Conservation (phyloP, 2,888 invertebrate genomes). For the Patella depressa region DNA sequence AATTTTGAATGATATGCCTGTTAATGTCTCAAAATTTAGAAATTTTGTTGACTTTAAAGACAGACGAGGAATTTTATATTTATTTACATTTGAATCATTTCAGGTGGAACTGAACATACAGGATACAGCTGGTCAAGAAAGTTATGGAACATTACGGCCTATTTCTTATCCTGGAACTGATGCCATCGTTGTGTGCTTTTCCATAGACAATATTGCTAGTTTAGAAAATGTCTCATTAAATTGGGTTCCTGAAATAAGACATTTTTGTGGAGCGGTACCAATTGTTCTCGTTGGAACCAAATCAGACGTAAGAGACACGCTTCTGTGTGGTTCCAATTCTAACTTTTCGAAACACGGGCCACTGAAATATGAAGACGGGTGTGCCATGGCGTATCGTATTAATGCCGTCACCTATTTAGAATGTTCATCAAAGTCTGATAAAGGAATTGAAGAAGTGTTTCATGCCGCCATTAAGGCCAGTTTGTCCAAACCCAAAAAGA, state of each 20-base stretch:
- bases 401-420: conserved; percentile 98
- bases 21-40: too few relatives aligned
- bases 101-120: conserved; percentile 74
- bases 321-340: conserved; percentile 82
- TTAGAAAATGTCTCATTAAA: conserved; percentile 98
- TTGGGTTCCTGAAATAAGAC: conserved; percentile 91
- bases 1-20: too few relatives aligned
- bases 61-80: too few relatives aligned
- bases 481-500: conserved; percentile 82
- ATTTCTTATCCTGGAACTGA: conserved; percentile 96
- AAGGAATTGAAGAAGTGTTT: conserved; percentile 97
- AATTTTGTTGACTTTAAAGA: too few relatives aligned
- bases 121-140: conserved; percentile 97
- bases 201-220: conserved; percentile 97
- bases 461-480: conserved; percentile 98
- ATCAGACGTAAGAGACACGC: conserved; percentile 90
- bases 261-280: conserved; percentile 97
- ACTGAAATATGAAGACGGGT: conserved; percentile 95
- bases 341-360: conserved; percentile 98
- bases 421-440: conserved; percentile 99
- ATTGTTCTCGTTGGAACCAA: conserved; percentile 98
- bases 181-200: conserved; percentile 98
- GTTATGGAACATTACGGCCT: conserved; percentile 93
- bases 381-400: conserved; percentile 97
- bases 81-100: not conserved